Base-by-base conservation (phyloP, 2,797 vertebrate species). In the Microctenopoma lineatum region DNA sequence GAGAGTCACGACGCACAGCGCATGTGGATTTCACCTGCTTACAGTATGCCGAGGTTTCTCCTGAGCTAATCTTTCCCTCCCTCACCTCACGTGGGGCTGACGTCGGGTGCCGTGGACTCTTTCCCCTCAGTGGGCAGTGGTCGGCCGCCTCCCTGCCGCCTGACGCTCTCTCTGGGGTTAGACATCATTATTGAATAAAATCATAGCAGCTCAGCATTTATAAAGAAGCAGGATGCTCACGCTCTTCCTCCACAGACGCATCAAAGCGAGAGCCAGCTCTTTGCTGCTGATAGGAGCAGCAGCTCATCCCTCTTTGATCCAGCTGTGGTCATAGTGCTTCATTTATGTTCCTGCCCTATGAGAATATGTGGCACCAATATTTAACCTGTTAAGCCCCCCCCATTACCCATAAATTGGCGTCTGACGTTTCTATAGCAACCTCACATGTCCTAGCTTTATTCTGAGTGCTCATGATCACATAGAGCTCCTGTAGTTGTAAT, bases 1-100 rank as follows among this genome's bases (percentile, higher is more conserved):
- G 58, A 66, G 56, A 85, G 83, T 89, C 88, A 90, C 83, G 80
- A 89, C 9, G 47, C 67, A 10, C 3, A 10, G 63, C 4, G 29
- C 42, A 12, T 66, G 81, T 71, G 80, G 63, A 69, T 66, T 53
- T 75, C 52, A 79, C 70, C 71, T 74, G 68, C 77, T 51, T 15
- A 34, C 4, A n/a, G 42, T 36, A 16, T n/a, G 8, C 51, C 55
- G 4, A 4, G 8, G 48, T 44, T 32, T 29, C 48, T 51, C 47
- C 41, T 16, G 0, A 9, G 46, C 60, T 54, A 1, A 56, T 12
- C 3, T 1, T 5, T 25, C 59, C 51, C 29, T 48, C 29, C 45
- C 66, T 83, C 38, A 50, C 68, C 70, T 73, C 45, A 38, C 58
- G n/a, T 15, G 44, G 48, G n/a, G 47, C 55, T 32, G 58, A 38